These are phyloP conservation scores for Agriopis aurantiaria DNA, from an alignment of 2,888 invertebrate species.

Conservation along the genomic window DNA sequence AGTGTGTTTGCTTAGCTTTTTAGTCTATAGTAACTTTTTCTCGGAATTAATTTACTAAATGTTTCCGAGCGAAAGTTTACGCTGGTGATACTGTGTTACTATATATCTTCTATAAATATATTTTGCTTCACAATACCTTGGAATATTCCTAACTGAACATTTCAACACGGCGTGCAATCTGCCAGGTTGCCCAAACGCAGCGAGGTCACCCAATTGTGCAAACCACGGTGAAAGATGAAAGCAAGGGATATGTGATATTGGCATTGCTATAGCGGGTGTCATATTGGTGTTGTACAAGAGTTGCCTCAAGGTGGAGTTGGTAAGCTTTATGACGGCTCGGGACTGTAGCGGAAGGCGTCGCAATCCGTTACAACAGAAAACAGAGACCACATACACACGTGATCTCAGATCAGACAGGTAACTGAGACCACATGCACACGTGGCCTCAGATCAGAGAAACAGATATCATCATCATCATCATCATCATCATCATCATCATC, in stretches of 20 bases:
- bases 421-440: too few relatives aligned
- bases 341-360: neutral
- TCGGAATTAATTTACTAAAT: too few relatives aligned
- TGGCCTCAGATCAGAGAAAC: too few relatives aligned
- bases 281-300: constrained; percentile 1
- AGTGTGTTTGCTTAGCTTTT: too few relatives aligned
- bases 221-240: constrained; percentile 26
- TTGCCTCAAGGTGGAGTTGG: neutral
- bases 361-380: too few relatives aligned
- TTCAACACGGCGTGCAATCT: constrained; percentile 28
- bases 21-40: too few relatives aligned
- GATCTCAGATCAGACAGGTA: too few relatives aligned
- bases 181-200: constrained; percentile 22
- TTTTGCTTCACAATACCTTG: constrained; percentile 2
- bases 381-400: too few relatives aligned
- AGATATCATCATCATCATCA: too few relatives aligned
- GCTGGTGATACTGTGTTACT: too few relatives aligned
- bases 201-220: constrained; percentile 32
- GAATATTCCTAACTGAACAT: constrained; percentile 24
- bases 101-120: neutral
- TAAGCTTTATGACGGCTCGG: neutral
- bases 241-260: constrained; percentile 21
- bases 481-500: too few relatives aligned
- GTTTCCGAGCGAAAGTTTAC: too few relatives aligned
- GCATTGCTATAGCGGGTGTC: constrained; percentile 2